phyloP scores from a whole-genome alignment of 2,797 vertebrate species.

The Danionella dracula region DNA sequence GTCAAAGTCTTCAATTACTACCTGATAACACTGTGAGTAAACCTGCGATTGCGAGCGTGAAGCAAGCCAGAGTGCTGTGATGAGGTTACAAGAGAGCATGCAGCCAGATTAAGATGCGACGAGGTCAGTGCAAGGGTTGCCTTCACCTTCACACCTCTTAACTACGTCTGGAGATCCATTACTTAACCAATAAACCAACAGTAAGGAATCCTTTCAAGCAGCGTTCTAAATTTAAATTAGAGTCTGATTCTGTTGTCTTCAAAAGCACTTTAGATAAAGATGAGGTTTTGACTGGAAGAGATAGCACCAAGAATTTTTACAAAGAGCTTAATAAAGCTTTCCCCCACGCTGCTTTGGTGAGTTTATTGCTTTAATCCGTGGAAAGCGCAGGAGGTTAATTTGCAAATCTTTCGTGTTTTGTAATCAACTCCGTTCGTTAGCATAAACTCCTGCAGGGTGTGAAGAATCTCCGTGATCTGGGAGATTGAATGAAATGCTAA shows the following conservation, averaged over 20 bases:
- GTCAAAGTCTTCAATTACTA: slow-evolving; percentile 37
- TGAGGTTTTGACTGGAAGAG: neutral
- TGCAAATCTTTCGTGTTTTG: slow-evolving; percentile 22
- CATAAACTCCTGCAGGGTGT: slow-evolving; percentile 8
- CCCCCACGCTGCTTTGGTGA: neutral
- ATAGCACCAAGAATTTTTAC: neutral
- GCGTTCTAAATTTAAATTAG: neutral
- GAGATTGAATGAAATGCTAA: slow-evolving; percentile 7
- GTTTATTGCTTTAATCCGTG: slow-evolving; percentile 8
- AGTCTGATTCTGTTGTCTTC: neutral
- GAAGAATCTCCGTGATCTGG: neutral
- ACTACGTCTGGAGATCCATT: neutral
- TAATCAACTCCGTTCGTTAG: slow-evolving; percentile 18
- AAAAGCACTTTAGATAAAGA: neutral
- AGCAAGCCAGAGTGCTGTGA: slow-evolving; percentile 15
- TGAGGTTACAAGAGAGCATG: slow-evolving; percentile 30
- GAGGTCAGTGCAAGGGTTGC: slow-evolving; percentile 14
- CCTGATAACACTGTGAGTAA: slow-evolving; percentile 27
- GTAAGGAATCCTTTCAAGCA: neutral
- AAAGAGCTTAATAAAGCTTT: neutral
- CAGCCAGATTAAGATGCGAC: slow-evolving; percentile 28
- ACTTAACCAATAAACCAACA: neutral
- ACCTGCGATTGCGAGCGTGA: slow-evolving; percentile 15
- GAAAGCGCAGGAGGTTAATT: slow-evolving; percentile 19
- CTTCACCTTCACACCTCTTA: slow-evolving; percentile 11